Evolutionary conservation across 2,113 vertebrate genomes (phyloP), one percentile per base, ranked within the genome.

Genomic region (Vulpes vulpes): DNA sequence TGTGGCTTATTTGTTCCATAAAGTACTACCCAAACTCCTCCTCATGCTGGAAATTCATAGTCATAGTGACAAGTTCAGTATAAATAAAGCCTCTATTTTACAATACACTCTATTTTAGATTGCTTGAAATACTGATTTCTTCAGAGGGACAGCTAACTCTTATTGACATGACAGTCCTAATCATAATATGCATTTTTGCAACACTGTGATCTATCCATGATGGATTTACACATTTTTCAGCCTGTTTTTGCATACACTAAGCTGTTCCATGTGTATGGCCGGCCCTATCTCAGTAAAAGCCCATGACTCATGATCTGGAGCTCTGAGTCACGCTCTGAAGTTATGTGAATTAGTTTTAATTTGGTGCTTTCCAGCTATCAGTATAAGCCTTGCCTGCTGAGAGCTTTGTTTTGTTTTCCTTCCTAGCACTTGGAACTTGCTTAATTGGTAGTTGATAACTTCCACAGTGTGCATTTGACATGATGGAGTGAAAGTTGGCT

Each of bases 391-490:
- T 94, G 96, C 91, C 91, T 98, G 94, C 97, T 94, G 93, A 96
- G 78, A 95, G 85, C 97, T 98, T 98, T 98, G 97, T 98, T 97
- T 89, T 94, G 74, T 93, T 93, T 98, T 98, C 97, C 98, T 98
- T 93, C 91, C 97, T 96, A 95, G 83, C 59, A 91, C 94, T 98
- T 96, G 88, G 53, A 95, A 97, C 91, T 83, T 91, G 94, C 69
- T 96, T 97, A 97, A 98, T 97, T 98, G 91, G 95, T 86, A 90
- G 94, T 88, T 97, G 95, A 98, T 97, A 93, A 98, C 96, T 98
- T 98, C 98, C 97, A 98, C 49, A 35, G 62, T 62, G 32, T 59
- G 51, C 11, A 65, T 49, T 76, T 71, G 91, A 79, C 65, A 81
- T 0, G 20, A 89, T 59, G 51, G 93, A 96, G 85, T 96, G 60